A percentile compares a stretch with the other conserved stretches of the same genome.
These are phyloP conservation scores for Enteromius afrohamiltoni DNA, from an alignment of 2,797 vertebrate genomes.

Conservation along the genomic window DNA sequence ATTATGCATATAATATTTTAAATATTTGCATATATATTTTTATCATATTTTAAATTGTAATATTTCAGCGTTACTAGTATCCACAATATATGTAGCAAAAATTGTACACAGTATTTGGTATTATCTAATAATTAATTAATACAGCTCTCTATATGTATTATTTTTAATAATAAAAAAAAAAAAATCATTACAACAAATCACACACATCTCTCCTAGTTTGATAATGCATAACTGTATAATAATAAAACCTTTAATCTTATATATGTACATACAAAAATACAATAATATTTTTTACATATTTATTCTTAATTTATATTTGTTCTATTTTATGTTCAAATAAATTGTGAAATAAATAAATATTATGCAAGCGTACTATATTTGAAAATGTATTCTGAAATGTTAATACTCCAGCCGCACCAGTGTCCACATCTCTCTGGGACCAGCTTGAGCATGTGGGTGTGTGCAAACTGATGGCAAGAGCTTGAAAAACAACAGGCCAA, in stretches of 20 bases:
- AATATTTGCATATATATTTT: no score
- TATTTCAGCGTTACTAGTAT: not conserved
- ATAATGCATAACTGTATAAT: not conserved
- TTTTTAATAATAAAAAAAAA: not conserved
- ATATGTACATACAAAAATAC: not conserved
- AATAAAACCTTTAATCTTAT: no score
- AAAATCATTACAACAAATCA: no score
- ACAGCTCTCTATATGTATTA: not conserved
- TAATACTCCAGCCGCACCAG: not conserved
- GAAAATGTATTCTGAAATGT: not conserved
- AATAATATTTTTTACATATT: not conserved
- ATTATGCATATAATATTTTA: not conserved
- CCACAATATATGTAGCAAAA: not conserved
- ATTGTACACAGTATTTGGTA: not conserved
- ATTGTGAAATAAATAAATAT: not conserved
- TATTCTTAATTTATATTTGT: not conserved
- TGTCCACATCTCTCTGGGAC: constrained; percentile 24
- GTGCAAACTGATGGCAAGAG: constrained; percentile 22
- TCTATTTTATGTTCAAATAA: no score
- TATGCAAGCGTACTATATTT: not conserved
- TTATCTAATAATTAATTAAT: not conserved
- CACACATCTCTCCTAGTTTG: not conserved
- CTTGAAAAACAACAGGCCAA: constrained; percentile 22
- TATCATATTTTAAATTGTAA: no score
- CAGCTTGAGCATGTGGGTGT: constrained; percentile 20